These are phyloP conservation scores for Bombus balteatus DNA, from an alignment of 1,140 invertebrate genomes.

Conservation along the genomic window DNA sequence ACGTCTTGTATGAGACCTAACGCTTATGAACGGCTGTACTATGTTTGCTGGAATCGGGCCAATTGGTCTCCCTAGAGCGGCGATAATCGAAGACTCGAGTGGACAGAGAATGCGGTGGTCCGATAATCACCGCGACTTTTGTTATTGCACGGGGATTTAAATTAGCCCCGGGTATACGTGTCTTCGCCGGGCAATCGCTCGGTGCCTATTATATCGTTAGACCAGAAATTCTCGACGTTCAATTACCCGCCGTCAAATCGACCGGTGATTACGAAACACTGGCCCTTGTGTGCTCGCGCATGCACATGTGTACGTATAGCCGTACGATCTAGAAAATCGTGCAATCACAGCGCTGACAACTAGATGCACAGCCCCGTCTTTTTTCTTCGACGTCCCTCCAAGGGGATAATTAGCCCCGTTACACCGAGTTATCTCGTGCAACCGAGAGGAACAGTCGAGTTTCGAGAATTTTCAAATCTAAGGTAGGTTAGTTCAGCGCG, in stretches of 20 bases:
- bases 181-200: not conserved
- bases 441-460: too few species aligned
- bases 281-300: not conserved
- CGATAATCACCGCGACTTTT: conserved; percentile 22
- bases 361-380: not conserved
- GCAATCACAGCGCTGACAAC: not conserved
- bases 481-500: too few species aligned
- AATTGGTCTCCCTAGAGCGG: not conserved
- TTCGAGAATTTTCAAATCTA: too few species aligned
- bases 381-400: not conserved
- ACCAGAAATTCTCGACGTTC: conserved; percentile 13
- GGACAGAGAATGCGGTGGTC: not conserved
- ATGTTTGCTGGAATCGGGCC: not conserved
- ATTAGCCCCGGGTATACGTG: not conserved
- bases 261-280: conserved; percentile 28
- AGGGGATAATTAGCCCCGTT: not conserved
- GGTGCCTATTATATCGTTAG: conserved; percentile 11
- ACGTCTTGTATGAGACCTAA: too few species aligned
- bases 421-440: too few species aligned
- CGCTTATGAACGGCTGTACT: not conserved
- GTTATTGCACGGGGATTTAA: conserved; percentile 24
- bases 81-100: not conserved
- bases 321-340: conserved; percentile 33
- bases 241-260: conserved; percentile 14
- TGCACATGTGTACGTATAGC: not conserved